Base-by-base conservation (phyloP, 2,113 vertebrate genomes). In the Parus major region DNA sequence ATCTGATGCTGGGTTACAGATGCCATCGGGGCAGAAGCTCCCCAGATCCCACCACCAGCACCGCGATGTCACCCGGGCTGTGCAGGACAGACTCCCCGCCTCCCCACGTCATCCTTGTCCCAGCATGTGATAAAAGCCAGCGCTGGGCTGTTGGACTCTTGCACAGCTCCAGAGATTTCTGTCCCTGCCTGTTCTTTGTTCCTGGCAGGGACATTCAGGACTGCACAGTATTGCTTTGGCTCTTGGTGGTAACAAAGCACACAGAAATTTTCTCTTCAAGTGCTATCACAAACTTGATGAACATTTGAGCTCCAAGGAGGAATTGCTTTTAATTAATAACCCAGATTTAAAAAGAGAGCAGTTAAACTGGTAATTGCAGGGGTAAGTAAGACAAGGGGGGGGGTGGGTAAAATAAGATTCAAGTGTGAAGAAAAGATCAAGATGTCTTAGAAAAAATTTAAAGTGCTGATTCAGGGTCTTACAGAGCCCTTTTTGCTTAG, bases 1-100 rank as follows among this genome's bases (percentile, higher is more conserved):
- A 98, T 94, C 82, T 99, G 96, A 2, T 91, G 93, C 44, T 98
- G 97, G 4, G 94, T 97, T 23, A 99, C 77, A 1, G 94, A 95
- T 7, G 98, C 98, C 98, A 99, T 99, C 2, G 21, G 60, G 64
- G 8, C 31, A 42, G 61, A 7, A 46, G 16, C 22, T 91, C 24
- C 42, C 41, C 12, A 24, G 44, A 20, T 6, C 41, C 27, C 68
- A 46, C 8, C 81, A 31, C 17, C 19, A 25, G 0, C 36, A 27
- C 21, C 27, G 3, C 29, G 8, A 10, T 7, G 39, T 5, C 72
- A 44, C 15, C 15, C 19, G 1, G 31, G 93, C 93, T 77, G 20
- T 19, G 82, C 72, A 21, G 60, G 10, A 64, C 73, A 61, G 29
- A 11, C 44, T 82, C 78, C 15, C 94, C 70, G 35, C 90, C 89